These are phyloP conservation scores for Machimus rusticus DNA, from an alignment of 2,888 invertebrate species.

Conservation along the genomic window DNA sequence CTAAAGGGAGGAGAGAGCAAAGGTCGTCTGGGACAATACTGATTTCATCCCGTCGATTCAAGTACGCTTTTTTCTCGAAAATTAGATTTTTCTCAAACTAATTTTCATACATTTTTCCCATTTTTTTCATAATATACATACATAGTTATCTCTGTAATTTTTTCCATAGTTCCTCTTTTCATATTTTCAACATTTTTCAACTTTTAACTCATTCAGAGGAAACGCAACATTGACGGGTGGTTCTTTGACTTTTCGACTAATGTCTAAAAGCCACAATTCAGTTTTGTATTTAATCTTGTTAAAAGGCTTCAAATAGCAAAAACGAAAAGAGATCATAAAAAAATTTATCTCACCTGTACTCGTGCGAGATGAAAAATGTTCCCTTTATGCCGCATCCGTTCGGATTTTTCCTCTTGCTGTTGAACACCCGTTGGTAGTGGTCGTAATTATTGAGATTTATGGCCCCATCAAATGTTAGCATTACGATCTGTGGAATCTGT, in stretches of 20 bases:
- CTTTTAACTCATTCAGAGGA: neutral
- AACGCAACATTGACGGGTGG: neutral
- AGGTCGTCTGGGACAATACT: neutral
- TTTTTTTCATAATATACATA: neutral
- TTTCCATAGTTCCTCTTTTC: neutral
- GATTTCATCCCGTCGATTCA: neutral
- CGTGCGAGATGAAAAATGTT: slow-evolving; percentile 93
- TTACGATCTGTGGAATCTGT: slow-evolving; percentile 91
- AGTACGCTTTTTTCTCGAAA: neutral
- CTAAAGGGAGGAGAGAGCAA: neutral
- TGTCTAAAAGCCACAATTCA: neutral
- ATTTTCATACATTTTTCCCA: neutral
- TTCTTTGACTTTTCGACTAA: neutral
- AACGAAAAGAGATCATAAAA: neutral
- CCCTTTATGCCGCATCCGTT: slow-evolving; percentile 89
- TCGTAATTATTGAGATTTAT: slow-evolving; percentile 91
- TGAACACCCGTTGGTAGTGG: slow-evolving; percentile 85
- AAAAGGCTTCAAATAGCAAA: neutral
- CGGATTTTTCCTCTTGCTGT: slow-evolving; percentile 80
- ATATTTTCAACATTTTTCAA: neutral
- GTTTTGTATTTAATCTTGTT: neutral
- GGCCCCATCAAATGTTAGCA: slow-evolving; percentile 92
- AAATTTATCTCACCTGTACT: slow-evolving; percentile 69
- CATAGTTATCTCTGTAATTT: neutral
- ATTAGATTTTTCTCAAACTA: neutral